A percentile compares a stretch with the other conserved stretches of the same genome.
Conservation (phyloP, 2,888 invertebrate species). For the Apamea crenata region DNA sequence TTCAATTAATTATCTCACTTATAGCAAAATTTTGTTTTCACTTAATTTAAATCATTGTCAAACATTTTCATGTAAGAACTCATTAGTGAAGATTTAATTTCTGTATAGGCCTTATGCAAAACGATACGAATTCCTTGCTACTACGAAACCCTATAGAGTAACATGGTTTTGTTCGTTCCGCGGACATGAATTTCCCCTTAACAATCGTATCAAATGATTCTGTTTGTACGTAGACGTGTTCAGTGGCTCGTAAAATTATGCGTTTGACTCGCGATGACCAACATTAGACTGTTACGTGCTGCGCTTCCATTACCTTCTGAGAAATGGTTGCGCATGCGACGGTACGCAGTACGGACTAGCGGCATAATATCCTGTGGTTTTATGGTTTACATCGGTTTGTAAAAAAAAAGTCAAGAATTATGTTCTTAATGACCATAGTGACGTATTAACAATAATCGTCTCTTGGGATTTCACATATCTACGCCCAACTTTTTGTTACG, state of each 20-base stretch:
- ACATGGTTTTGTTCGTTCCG: conserved; percentile 10
- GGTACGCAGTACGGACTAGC: conserved; percentile 53
- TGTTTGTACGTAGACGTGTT: conserved; percentile 71
- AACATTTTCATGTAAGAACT: neutral
- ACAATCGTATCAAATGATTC: conserved; percentile 61
- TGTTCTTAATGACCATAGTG: conserved; percentile 20
- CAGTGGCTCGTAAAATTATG: conserved; percentile 80
- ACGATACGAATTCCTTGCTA: neutral
- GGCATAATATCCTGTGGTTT: conserved; percentile 72
- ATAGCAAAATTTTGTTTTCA: neutral
- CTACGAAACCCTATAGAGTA: neutral
- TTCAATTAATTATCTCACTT: neutral
- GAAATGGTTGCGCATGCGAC: conserved; percentile 67
- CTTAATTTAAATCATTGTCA: neutral
- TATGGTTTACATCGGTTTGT: conserved; percentile 34
- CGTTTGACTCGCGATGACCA: conserved; percentile 73
- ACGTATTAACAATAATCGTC: conserved; percentile 37
- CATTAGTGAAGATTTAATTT: neutral
- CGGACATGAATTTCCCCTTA: conserved; percentile 43
- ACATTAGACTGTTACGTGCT: conserved; percentile 71
- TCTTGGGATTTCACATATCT: conserved; percentile 36
- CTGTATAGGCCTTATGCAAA: neutral
- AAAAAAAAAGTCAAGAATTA: neutral
- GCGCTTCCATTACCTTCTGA: conserved; percentile 72
- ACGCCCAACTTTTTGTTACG: conserved; percentile 56